phyloP scores from a whole-genome alignment of 2,888 invertebrate genomes.

The Drosophila setosimentum region DNA sequence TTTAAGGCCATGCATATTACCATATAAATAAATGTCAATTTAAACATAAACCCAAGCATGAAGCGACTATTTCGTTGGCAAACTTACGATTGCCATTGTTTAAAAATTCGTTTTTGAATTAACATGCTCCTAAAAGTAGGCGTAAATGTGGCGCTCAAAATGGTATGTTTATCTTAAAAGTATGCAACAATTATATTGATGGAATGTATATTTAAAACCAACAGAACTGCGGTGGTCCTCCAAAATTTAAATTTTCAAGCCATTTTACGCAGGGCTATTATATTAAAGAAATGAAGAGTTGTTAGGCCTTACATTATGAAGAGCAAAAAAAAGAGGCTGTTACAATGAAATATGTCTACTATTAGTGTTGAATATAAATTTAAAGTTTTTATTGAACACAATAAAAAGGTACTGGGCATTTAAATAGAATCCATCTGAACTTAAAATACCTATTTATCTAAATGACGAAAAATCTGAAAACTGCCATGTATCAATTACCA shows the following conservation, averaged over 20 bases:
- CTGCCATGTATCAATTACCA: constrained; percentile 13
- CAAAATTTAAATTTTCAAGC: neutral
- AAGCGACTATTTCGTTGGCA: neutral
- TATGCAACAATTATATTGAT: constrained; percentile 6
- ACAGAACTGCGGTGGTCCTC: neutral
- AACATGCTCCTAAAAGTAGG: constrained; percentile 7
- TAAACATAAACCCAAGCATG: constrained; percentile 11
- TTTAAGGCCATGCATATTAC: constrained; percentile 54
- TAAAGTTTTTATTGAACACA: neutral
- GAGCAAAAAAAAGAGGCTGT: neutral
- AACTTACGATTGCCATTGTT: neutral
- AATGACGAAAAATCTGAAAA: neutral
- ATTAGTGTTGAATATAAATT: neutral
- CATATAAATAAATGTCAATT: constrained; percentile 45
- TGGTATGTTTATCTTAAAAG: neutral
- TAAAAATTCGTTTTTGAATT: neutral
- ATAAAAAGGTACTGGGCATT: neutral
- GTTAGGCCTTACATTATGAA: neutral
- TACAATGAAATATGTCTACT: neutral
- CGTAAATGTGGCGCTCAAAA: neutral
- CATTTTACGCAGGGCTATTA: neutral
- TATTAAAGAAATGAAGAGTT: neutral
- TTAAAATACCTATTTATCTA: neutral
- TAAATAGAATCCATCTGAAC: neutral
- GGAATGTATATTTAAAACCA: neutral